These are phyloP conservation scores for Acrossocheilus wenchowensis DNA, from an alignment of 2,797 vertebrate genomes.

Conservation along the genomic window DNA sequence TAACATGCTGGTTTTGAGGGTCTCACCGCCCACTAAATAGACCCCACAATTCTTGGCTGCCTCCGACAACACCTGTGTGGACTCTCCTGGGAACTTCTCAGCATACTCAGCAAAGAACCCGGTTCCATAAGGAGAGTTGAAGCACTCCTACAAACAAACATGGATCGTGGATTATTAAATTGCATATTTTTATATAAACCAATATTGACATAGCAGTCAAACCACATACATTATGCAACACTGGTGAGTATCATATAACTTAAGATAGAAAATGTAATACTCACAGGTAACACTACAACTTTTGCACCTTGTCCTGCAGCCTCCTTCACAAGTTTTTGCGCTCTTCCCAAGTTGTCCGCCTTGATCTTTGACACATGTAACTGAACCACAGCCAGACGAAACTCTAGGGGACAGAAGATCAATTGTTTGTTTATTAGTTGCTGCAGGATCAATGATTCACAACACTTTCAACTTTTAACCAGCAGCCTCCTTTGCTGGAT, in stretches of 20 bases:
- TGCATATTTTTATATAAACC: background rate
- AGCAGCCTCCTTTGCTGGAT: background rate
- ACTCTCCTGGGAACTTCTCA: constrained; percentile 93
- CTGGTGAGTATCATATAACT: background rate
- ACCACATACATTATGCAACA: background rate
- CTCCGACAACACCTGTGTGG: constrained; percentile 87
- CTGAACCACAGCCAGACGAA: constrained; percentile 91
- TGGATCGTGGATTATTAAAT: background rate
- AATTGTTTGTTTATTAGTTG: background rate
- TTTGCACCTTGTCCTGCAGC: constrained; percentile 86
- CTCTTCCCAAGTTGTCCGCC: constrained; percentile 86
- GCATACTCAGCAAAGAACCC: constrained; percentile 88
- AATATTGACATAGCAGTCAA: background rate
- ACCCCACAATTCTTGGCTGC: constrained; percentile 86
- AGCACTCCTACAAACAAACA: constrained; percentile 86
- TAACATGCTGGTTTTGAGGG: background rate
- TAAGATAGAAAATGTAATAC: constrained; percentile 63
- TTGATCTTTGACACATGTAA: constrained; percentile 86
- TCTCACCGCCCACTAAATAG: constrained; percentile 91
- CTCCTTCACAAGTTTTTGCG: constrained; percentile 83
- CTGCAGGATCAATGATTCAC: constrained; percentile 33
- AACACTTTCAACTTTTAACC: background rate
- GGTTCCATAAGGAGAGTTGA: constrained; percentile 95
- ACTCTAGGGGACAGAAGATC: constrained; percentile 74
- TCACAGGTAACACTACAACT: constrained; percentile 92